Evolutionary conservation across 2,797 vertebrate genomes (phyloP).

Genomic region (Lepus townsendii): DNA sequence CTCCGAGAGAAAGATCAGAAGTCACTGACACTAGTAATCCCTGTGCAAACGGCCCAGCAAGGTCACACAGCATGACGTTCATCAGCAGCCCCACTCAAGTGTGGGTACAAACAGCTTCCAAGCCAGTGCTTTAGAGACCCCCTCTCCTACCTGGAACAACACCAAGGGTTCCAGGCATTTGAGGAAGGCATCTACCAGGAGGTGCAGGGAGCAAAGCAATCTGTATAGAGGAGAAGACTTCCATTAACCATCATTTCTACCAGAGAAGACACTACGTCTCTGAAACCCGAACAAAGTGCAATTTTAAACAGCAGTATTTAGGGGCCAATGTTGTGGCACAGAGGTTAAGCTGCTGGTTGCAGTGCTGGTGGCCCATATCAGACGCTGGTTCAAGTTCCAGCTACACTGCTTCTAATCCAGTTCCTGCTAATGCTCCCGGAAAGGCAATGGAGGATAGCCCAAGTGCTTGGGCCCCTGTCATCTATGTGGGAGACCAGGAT

Average conservation of each 20-base stretch:
- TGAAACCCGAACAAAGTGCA: constrained; percentile 8
- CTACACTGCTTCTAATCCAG: too few relatives aligned
- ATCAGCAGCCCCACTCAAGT: not conserved
- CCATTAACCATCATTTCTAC: not conserved
- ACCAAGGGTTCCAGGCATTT: not conserved
- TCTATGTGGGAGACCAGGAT: too few relatives aligned
- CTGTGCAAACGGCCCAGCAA: not conserved
- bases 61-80: not conserved
- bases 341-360: too few relatives aligned
- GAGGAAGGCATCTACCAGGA: not conserved
- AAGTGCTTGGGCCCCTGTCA: too few relatives aligned
- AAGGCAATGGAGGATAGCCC: too few relatives aligned
- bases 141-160: not conserved
- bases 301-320: constrained; percentile 16
- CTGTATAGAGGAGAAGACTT: not conserved
- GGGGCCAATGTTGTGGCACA: too few relatives aligned
- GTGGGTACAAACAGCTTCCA: not conserved
- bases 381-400: too few relatives aligned
- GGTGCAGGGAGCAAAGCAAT: not conserved
- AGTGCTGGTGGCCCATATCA: too few relatives aligned
- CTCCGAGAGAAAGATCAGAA: not conserved
- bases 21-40: not conserved
- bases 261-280: not conserved
- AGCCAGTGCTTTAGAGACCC: not conserved
- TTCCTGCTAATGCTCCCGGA: too few relatives aligned